These are phyloP conservation scores for Nipponia nippon DNA, from an alignment of 2,113 vertebrate genomes.

Conservation along the genomic window DNA sequence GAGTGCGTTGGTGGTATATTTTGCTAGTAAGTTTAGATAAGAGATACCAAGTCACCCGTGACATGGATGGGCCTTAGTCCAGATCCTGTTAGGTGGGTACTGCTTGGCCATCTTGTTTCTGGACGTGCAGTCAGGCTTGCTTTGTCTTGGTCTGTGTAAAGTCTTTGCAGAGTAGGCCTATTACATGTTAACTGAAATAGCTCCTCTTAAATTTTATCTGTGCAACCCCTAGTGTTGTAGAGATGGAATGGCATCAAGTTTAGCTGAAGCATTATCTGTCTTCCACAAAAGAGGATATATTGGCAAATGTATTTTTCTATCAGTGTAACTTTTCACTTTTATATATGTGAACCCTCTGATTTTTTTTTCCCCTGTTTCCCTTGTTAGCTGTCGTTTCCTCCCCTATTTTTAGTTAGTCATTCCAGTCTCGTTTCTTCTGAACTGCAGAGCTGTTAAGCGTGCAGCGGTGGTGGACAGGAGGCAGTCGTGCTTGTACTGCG, in stretches of 20 bases:
- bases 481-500: accelerated
- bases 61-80: background rate
- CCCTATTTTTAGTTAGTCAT: background rate
- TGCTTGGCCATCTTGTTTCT: background rate
- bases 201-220: background rate
- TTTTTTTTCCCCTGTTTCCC: too few relatives aligned
- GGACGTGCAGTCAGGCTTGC: background rate
- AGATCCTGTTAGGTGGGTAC: accelerated
- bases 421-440: background rate
- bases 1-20: background rate
- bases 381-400: background rate
- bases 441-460: background rate
- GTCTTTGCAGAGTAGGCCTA: background rate
- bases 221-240: background rate
- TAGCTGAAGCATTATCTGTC: background rate
- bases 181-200: background rate
- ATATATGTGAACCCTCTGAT: background rate
- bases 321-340: background rate
- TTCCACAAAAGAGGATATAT: background rate
- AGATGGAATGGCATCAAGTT: background rate
- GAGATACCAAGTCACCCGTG: background rate
- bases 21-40: background rate
- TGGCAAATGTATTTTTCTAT: background rate
- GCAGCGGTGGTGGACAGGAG: accelerated
- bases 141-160: background rate